Evolutionary conservation across 2,797 vertebrate species (phyloP), one percentile per base, ranked within the genome.

Genomic region (Sebastes nivosus): DNA sequence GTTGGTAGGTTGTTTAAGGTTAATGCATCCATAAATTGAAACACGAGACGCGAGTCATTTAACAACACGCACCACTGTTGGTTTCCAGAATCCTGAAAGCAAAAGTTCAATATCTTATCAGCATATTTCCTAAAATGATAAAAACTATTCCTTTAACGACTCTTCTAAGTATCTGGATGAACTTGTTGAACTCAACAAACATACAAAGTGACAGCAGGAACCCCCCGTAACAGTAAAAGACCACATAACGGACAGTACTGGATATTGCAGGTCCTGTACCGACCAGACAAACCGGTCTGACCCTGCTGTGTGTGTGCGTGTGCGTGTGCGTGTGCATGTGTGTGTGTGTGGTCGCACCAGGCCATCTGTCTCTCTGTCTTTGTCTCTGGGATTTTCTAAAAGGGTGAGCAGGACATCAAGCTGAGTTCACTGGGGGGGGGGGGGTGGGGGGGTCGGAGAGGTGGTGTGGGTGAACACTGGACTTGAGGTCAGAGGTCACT

Each of bases 361-460:
- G 70, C 87, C 91, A 88, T 88, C 91, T 92, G 89, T 83, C 77
- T 66, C 75, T 24, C 69, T 50, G 64, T 78, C 82, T 90, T 88
- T 91, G 83, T 87, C 77, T 8, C 20, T 66, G 72, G 85, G 83
- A 88, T 89, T 89, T 88, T 81, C 76, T 60, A 36, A 65, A 38
- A n/a, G 75, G 50, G 36, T 54, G 81, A 74, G 59, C 11, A 29
- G 77, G 66, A 57, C 73, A 61, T 9, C 27, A 64, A 29, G 75
- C 67, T 42, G 68, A 34, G 34, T 38, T 50, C 6, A 8, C 1
- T 13, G 34, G 34, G 32, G 11, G 25, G 14, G 27, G 42, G 59
- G 3, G 2, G 24, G 3, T 3, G 25, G 25, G 25, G 25, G 3
- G 25, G 25, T 25, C 25, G 3, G 25, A 25, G 25, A 25, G 25